Base-by-base conservation (phyloP, 1,140 invertebrate genomes). In the Aphidius gifuensis region DNA sequence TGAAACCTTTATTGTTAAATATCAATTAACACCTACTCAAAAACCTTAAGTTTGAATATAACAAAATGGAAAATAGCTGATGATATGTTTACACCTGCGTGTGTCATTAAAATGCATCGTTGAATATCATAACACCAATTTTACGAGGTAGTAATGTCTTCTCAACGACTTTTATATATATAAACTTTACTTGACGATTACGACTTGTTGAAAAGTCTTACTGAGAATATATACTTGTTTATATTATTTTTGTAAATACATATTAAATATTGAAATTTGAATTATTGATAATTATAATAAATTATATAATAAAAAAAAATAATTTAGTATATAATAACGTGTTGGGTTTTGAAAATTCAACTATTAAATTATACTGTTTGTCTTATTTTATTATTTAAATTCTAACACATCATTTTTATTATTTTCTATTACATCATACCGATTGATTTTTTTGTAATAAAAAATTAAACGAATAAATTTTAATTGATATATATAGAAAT, bases 81-180 rank as follows among this genome's bases (percentile, higher is more conserved):
- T 55, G 47, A 61, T 55, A 39, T 57, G 65, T 65, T 67, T 54
- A 65, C 68, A 70, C 68, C 68, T 70, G 63, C 51, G 68, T 68
- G 62, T 64, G 61, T 67, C 69, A 68, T 69, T 71, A 68, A 68
- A 72, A 69, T 67, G 57, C 64, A 71, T 66, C 70, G 66, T 69
- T 69, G 64, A 71, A 71, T 71, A 69, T 69, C 69, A 68, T 45
- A 65, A 64, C 58, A 44, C 49, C 21, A 50, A 59, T 68, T 70
- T 70, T 70, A 69, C 59, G 69, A 67, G 61, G 68, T 60, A 64
- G 59, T 73, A 69, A 71, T 64, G 62, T 43, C 57, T 55, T 55
- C 54, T 48, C 49, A 61, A 64, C 56, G 44, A 54, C 56, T 58
- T 58, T 51, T 60, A 32, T 32, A 32, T 32, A 32, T 40, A 53